Evolutionary conservation across 2,797 vertebrate species (phyloP).

Genomic region (Xenentodon cancila): DNA sequence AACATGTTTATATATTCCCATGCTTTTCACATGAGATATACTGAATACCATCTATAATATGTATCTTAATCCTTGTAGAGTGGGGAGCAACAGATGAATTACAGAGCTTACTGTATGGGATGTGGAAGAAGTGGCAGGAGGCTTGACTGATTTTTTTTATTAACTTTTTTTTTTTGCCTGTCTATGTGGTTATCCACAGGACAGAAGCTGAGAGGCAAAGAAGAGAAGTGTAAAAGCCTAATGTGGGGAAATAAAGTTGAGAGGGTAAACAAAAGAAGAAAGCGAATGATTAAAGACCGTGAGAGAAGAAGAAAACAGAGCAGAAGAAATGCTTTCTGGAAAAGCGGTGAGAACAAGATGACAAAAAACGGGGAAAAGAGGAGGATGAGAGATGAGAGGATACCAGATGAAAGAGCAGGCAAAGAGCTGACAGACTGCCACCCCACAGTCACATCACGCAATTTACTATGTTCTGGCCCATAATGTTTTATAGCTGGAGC

Average conservation of each 20-base stretch:
- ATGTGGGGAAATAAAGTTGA: conserved; percentile 59
- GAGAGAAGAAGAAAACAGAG: conserved; percentile 16
- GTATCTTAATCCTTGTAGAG: background rate
- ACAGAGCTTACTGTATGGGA: conserved; percentile 22
- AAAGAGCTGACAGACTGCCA: conserved; percentile 63
- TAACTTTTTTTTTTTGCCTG: conserved; percentile 16
- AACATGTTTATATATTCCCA: conserved; percentile 13
- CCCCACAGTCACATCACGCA: conserved; percentile 69
- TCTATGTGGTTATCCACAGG: conserved; percentile 64
- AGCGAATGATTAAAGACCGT: conserved; percentile 32
- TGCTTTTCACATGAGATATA: conserved; percentile 21
- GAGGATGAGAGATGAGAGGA: conserved; percentile 51
- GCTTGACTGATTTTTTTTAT: conserved; percentile 36
- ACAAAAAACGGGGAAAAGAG: conserved; percentile 25
- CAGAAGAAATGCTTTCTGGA: background rate
- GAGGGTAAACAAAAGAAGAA: conserved; percentile 47
- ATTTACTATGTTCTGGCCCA: conserved; percentile 78
- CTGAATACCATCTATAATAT: conserved; percentile 31
- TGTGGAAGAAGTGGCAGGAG: conserved; percentile 33
- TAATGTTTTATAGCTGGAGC: conserved; percentile 81
- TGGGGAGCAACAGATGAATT: no score
- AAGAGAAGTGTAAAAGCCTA: conserved; percentile 50
- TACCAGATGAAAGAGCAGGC: conserved; percentile 55
- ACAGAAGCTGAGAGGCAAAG: conserved; percentile 58
- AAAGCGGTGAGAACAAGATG: background rate